Evolutionary conservation across 2,797 vertebrate species (phyloP), one percentile per base, ranked within the genome.

Genomic region (Anas bernieri): DNA sequence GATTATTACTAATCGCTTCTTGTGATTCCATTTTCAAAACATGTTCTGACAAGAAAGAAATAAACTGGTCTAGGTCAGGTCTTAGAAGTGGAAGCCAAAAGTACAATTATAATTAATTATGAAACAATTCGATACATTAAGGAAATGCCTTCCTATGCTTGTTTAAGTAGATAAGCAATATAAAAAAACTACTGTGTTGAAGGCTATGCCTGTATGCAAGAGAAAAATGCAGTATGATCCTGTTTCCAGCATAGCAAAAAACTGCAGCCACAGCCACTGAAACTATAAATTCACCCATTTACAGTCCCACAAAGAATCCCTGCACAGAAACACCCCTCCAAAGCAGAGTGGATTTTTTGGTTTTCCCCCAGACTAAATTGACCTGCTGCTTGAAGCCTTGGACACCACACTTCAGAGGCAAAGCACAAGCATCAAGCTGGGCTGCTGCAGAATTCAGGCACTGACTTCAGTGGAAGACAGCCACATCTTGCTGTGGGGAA

Each of bases 401-500:
- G 91, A 83, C 0, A 1, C n/a, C 59, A 76, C 72, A 61, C 72
- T 89, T 68, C 54, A 33, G 64, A 74, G 31, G 85, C 73, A 82
- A 58, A 85, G 64, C 2, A 50, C 81, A 85, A 90, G 61, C 86
- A 90, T 67, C 93, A 85, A 87, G 94, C 61, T 39, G 72, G n/a
- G 93, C 72, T 83, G 88, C 92, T 80, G 92, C 90, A 93, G 83
- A 55, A 66, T 87, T 26, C 55, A 72, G 88, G 88, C 55, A 0
- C 88, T 94, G 75, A 92, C 70, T 96, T 74, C 86, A 79, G 86
- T 79, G 90, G 77, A 79, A 96, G 67, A 69, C 88, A 93, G 90
- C 76, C 88, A 91, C 90, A 83, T 80, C 88, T 95, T 91, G 90
- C 92, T 96, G 90, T 25, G 76, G 94, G 88, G 69, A 96, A 96